These are phyloP conservation scores for Tinea trinotella DNA, from an alignment of 2,888 invertebrate species.

Conservation along the genomic window DNA sequence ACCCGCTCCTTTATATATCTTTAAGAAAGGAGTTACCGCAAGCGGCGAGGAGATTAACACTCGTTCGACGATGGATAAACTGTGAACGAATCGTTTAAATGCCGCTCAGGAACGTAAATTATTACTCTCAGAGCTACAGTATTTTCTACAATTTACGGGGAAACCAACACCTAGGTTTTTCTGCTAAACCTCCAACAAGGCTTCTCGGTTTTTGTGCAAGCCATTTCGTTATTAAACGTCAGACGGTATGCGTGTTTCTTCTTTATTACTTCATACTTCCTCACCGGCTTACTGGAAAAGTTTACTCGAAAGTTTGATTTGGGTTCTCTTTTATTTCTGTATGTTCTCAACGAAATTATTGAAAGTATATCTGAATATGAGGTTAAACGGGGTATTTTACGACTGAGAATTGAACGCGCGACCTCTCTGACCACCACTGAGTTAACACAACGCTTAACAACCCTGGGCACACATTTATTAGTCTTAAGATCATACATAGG, in stretches of 20 bases:
- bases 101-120: constrained; percentile 42
- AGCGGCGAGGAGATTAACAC: constrained; percentile 11
- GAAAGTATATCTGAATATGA: too few species aligned
- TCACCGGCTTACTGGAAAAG: background rate
- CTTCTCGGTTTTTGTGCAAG: background rate
- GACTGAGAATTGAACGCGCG: too few species aligned
- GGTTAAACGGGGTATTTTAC: too few species aligned
- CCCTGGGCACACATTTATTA: too few species aligned
- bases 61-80: constrained; percentile 33
- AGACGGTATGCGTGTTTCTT: background rate
- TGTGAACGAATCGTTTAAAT: constrained; percentile 43
- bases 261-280: background rate
- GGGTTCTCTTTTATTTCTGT: too few species aligned
- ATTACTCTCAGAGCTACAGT: constrained; percentile 41
- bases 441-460: too few species aligned
- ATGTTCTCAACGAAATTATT: too few species aligned
- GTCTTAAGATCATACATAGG: too few species aligned
- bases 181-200: background rate
- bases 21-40: background rate
- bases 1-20: background rate
- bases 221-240: background rate
- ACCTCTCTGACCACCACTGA: too few species aligned
- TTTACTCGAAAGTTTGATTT: background rate
- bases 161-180: constrained; percentile 17
- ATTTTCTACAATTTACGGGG: constrained; percentile 23